A percentile compares a stretch with the other conserved stretches of the same genome.
These are phyloP conservation scores for Listronotus oregonensis DNA, from an alignment of 1,140 invertebrate species.

Conservation along the genomic window DNA sequence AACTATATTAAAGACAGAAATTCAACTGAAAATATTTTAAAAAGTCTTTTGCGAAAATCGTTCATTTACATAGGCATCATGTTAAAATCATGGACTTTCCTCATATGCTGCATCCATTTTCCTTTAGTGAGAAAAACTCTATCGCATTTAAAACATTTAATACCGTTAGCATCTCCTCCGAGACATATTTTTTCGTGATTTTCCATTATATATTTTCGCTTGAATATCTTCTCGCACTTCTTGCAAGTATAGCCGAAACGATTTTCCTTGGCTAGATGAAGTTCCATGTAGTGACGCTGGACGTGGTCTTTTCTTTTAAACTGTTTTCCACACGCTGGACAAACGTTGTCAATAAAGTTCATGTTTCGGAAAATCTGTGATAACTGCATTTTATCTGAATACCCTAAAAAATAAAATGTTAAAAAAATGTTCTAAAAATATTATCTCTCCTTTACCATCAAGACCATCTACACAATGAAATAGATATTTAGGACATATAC, in stretches of 20 bases:
- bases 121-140: conserved; percentile 23
- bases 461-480: too few relatives aligned
- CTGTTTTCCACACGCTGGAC: conserved; percentile 54
- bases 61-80: conserved; percentile 15
- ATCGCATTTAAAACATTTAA: conserved; percentile 32
- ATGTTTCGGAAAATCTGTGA: conserved; percentile 31
- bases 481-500: too few relatives aligned
- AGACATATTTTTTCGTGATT: conserved; percentile 42
- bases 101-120: conserved; percentile 39
- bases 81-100: conserved; percentile 31
- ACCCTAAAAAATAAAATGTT: neutral
- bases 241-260: conserved; percentile 31
- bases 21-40: too few relatives aligned
- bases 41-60: too few relatives aligned
- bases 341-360: conserved; percentile 44
- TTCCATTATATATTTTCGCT: conserved; percentile 44
- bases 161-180: conserved; percentile 6
- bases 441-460: too few relatives aligned
- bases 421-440: too few relatives aligned
- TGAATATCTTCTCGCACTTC: conserved; percentile 40
- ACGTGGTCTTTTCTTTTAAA: conserved; percentile 58
- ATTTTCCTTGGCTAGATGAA: conserved; percentile 35
- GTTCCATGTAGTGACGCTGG: conserved; percentile 52
- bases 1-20: too few relatives aligned
- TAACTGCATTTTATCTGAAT: neutral